Conservation (phyloP, 2,888 invertebrate species). For the Autographa pulchrina region DNA sequence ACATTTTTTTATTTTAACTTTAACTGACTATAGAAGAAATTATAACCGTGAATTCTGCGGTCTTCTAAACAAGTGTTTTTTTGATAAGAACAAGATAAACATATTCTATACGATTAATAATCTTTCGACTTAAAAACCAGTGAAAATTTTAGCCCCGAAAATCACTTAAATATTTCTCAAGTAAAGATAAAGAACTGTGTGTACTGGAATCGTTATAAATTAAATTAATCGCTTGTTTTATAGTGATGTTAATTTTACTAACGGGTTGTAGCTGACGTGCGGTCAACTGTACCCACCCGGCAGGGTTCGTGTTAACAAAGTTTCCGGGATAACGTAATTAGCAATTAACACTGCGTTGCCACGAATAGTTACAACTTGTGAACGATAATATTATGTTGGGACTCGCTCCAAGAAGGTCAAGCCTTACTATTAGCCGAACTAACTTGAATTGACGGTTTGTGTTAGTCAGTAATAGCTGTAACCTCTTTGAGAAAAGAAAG, state of each 20-base stretch:
- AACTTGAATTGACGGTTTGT: not conserved
- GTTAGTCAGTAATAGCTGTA: not conserved
- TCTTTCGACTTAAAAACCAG: too few relatives aligned
- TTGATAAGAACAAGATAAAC: too few relatives aligned
- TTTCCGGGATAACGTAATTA: slow-evolving; percentile 2
- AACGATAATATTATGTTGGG: slow-evolving; percentile 4
- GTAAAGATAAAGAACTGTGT: not conserved
- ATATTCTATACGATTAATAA: too few relatives aligned
- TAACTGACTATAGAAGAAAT: too few relatives aligned
- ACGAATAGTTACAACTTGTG: slow-evolving; percentile 4
- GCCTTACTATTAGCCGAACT: not conserved
- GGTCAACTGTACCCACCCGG: not conserved
- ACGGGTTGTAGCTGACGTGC: not conserved
- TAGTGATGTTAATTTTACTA: not conserved
- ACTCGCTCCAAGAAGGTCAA: not conserved
- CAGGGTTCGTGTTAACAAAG: not conserved
- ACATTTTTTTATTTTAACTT: too few relatives aligned
- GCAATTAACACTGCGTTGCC: slow-evolving; percentile 1
- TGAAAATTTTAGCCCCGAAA: not conserved
- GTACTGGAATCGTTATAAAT: not conserved
- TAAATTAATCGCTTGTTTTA: not conserved
- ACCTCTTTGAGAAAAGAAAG: not conserved
- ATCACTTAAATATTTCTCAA: not conserved
- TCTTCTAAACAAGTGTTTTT: not conserved
- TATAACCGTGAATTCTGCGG: not conserved